Conservation (phyloP, 1,140 invertebrate genomes). For the Apocrypta bakeri region DNA sequence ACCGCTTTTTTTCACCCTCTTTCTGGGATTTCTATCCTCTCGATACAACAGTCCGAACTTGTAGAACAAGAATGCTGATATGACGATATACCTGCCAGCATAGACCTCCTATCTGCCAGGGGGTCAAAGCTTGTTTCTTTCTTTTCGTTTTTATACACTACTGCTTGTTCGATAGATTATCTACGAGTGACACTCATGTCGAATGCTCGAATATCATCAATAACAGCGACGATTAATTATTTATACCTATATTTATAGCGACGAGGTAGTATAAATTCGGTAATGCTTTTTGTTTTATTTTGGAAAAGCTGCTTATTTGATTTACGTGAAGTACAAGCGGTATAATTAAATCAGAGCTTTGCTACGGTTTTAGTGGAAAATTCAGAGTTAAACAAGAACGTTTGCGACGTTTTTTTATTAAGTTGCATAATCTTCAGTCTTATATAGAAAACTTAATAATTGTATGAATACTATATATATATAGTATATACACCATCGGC, state of each 20-base stretch:
- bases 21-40: not conserved
- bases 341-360: no score
- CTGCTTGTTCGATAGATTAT: not conserved
- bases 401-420: not conserved
- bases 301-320: no score
- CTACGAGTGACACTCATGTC: not conserved
- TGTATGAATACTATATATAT: no score
- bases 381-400: not conserved
- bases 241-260: no score
- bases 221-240: no score
- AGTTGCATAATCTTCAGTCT: no score
- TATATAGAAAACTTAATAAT: no score
- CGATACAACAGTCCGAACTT: not conserved
- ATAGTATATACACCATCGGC: no score
- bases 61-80: not conserved
- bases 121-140: not conserved
- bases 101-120: not conserved
- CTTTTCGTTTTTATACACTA: not conserved
- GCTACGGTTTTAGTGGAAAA: not conserved
- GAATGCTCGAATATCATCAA: no score
- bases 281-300: no score
- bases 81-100: not conserved
- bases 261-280: no score
- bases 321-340: no score
- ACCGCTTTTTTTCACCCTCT: not conserved